phyloP scores from a whole-genome alignment of 1,140 invertebrate genomes.

The Sycophila sp. region DNA sequence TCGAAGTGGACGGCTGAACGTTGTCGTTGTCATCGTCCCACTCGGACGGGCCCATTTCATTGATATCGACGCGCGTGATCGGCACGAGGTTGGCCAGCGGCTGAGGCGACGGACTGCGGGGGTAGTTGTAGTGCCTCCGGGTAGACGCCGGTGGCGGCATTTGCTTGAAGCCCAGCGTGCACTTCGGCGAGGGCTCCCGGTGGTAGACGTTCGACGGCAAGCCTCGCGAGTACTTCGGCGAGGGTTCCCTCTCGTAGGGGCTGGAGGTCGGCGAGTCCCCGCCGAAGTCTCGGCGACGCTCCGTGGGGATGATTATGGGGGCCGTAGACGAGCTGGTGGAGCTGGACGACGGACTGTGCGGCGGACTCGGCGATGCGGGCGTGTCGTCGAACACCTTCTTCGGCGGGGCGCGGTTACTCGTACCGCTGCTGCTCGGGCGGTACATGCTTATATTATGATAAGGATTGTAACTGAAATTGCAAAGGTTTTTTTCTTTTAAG shows the following conservation, averaged over 20 bases:
- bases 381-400: slow-evolving; percentile 47
- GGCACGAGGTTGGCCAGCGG: background rate
- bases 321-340: background rate
- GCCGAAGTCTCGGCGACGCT: background rate
- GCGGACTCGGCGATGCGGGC: slow-evolving; percentile 62
- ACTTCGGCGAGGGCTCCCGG: background rate
- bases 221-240: no score
- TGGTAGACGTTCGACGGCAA: background rate
- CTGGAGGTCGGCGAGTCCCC: no score
- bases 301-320: slow-evolving; percentile 27
- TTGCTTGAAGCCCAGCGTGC: background rate
- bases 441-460: background rate
- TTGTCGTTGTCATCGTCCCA: slow-evolving; percentile 28
- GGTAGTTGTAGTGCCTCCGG: background rate
- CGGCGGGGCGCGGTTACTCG: background rate
- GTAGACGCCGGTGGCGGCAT: background rate
- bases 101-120: background rate
- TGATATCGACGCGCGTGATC: background rate
- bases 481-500: background rate
- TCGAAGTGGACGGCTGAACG: background rate
- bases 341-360: slow-evolving; percentile 44
- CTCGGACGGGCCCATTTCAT: slow-evolving; percentile 1
- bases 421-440: background rate
- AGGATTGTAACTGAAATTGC: background rate
- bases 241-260: no score